Evolutionary conservation across 1,140 invertebrate species (phyloP).

Genomic region (Pogonognathellus flavescens): DNA sequence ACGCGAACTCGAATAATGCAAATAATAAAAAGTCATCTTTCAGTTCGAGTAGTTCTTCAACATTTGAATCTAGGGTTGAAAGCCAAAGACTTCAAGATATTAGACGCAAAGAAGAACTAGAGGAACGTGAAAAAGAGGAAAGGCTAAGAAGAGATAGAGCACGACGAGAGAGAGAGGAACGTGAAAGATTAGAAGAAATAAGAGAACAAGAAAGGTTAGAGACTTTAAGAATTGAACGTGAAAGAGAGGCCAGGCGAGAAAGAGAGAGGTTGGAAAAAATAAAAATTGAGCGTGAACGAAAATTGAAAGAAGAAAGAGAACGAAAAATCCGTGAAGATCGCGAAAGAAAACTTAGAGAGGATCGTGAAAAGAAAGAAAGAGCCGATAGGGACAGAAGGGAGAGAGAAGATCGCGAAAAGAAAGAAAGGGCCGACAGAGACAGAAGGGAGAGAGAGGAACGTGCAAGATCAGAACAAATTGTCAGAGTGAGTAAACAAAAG

Average conservation of each 20-base stretch:
- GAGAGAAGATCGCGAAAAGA: not conserved
- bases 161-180: conserved; percentile 7
- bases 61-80: not conserved
- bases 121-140: not conserved
- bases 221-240: not conserved
- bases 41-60: not conserved
- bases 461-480: conserved; percentile 2
- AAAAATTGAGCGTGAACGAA: not conserved
- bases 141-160: not conserved
- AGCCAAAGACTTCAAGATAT: not conserved
- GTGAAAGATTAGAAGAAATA: not conserved
- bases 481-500: not conserved
- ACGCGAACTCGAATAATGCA: not conserved
- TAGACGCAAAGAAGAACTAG: not conserved
- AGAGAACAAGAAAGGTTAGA: not conserved
- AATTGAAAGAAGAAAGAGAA: not conserved
- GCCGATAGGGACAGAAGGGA: not conserved
- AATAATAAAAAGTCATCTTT: not conserved
- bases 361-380: not conserved
- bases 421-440: not conserved
- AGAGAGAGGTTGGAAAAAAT: not conserved
- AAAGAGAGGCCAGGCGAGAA: not conserved
- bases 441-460: not conserved
- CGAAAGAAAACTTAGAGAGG: conserved; percentile 5
- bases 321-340: not conserved